phyloP scores from a whole-genome alignment of 2,888 invertebrate species.

The Fragum fragum region DNA sequence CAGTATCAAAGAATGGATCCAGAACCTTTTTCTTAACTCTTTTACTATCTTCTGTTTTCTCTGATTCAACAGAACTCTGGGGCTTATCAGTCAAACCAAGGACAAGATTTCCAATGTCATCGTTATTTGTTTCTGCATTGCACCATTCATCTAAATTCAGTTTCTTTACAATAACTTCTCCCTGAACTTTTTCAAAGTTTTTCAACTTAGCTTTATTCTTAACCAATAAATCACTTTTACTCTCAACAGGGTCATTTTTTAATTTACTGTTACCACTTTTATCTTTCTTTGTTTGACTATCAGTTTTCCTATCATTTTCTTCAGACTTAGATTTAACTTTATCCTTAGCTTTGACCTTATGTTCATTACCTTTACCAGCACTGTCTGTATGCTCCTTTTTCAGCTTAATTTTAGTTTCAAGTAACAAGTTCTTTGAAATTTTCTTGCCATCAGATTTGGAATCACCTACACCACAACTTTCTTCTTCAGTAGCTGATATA shows the following conservation, averaged over 20 bases:
- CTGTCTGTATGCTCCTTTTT: background rate
- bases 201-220: background rate
- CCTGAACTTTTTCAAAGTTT: slow-evolving; percentile 46
- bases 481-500: background rate
- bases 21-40: slow-evolving; percentile 47
- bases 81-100: background rate
- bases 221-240: background rate
- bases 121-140: slow-evolving; percentile 30
- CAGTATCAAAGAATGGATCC: slow-evolving; percentile 63
- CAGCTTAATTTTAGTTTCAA: background rate
- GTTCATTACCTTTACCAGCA: background rate
- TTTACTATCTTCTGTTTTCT: background rate
- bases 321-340: background rate
- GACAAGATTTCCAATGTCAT: slow-evolving; percentile 36
- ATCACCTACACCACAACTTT: background rate
- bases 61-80: background rate
- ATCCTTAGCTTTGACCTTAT: background rate
- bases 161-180: slow-evolving; percentile 74
- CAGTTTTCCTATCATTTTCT: background rate
- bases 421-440: background rate
- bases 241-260: background rate
- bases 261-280: background rate
- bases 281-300: background rate
- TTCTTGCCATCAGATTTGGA: background rate
- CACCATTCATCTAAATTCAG: slow-evolving; percentile 60